A percentile compares a stretch with the other conserved stretches of the same genome.
phyloP scores from a whole-genome alignment of 2,797 vertebrate species.

The Epinephelus awoara region DNA sequence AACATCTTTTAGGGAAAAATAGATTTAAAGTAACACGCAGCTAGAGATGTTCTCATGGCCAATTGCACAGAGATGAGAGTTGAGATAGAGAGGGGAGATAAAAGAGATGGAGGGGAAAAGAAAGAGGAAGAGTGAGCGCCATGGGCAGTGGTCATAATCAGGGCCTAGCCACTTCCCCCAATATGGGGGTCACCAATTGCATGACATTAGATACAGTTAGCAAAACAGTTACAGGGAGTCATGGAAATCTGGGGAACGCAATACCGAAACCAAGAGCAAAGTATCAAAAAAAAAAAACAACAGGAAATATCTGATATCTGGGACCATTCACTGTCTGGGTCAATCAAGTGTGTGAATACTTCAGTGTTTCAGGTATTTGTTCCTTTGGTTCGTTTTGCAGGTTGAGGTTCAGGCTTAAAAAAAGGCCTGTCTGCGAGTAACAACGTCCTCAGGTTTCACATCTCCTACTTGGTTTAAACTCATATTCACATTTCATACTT shows the following conservation, averaged over 20 bases:
- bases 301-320: constrained; percentile 14
- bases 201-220: constrained; percentile 84
- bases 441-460: constrained; percentile 89
- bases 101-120: constrained; percentile 34
- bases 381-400: constrained; percentile 9
- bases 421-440: constrained; percentile 34
- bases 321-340: constrained; percentile 15
- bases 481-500: constrained; percentile 89
- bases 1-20: constrained; percentile 71
- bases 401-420: constrained; percentile 13
- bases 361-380: constrained; percentile 12
- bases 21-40: constrained; percentile 72
- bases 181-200: constrained; percentile 74
- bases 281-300: background rate
- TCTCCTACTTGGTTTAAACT: constrained; percentile 89
- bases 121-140: constrained; percentile 70
- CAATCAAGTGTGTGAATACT: constrained; percentile 18
- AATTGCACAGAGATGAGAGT: constrained; percentile 67
- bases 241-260: constrained; percentile 73
- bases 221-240: constrained; percentile 76
- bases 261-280: constrained; percentile 29
- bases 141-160: constrained; percentile 78
- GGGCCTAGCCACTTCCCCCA: constrained; percentile 80
- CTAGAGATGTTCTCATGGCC: constrained; percentile 76
- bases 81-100: constrained; percentile 28